Evolutionary conservation across 2,113 vertebrate species (phyloP).

Genomic region (Strix aluco): DNA sequence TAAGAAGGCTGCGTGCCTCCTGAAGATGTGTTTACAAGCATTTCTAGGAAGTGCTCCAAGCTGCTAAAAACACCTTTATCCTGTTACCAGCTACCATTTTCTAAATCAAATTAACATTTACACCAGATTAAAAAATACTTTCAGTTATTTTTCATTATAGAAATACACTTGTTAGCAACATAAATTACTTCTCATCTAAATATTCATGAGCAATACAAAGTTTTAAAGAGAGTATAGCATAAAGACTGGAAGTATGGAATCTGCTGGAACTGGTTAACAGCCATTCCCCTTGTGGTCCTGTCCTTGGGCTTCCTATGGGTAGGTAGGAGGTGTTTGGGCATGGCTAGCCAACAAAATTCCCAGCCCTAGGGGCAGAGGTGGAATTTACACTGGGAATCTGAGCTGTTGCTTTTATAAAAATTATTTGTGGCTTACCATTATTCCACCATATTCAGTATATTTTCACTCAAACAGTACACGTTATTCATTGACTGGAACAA

Average conservation of each 20-base stretch:
- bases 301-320: background rate
- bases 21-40: background rate
- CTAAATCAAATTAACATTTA: background rate
- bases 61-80: background rate
- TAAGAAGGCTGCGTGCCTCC: background rate
- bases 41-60: background rate
- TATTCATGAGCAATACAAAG: background rate
- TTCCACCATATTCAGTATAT: background rate
- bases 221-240: background rate
- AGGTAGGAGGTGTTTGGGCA: background rate
- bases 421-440: background rate
- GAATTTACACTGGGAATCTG: background rate
- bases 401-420: background rate
- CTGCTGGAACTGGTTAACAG: background rate
- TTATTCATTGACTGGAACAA: background rate
- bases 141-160: background rate
- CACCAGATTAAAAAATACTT: background rate
- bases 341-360: background rate
- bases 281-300: background rate
- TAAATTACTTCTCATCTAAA: background rate
- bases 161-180: background rate
- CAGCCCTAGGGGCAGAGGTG: background rate
- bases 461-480: background rate
- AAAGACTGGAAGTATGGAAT: background rate
- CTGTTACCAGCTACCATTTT: background rate